Base-by-base conservation (phyloP, 1,140 invertebrate genomes). In the Eurosta solidaginis region DNA sequence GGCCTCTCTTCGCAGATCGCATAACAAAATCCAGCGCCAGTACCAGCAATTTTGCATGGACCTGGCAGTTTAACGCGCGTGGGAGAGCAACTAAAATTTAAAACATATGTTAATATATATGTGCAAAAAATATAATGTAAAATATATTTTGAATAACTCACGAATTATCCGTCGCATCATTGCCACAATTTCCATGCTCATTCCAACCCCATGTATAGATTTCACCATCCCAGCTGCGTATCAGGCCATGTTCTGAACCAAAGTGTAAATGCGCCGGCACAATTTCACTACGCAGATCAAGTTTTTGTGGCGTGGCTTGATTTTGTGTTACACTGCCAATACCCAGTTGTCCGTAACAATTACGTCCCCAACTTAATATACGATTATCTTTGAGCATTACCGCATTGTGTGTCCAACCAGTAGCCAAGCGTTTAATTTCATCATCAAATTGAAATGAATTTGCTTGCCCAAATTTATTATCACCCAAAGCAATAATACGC, bases 121-220 rank as follows among this genome's bases (percentile, higher is more conserved):
- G 9, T 47, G 25, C 22, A 50, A 2, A 4, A 50, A 49, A 40
- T 14, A 77, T n/a, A n/a, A n/a, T 20, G 5, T 20, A 33, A 63
- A 68, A 10, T 47, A 49, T 7, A n/a, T n/a, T n/a, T n/a, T n/a
- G n/a, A n/a, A n/a, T n/a, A n/a, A 77, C 78, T 84, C 82, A 86
- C 47, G 94, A 88, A 86, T 94, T 91, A 27, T 90, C 89, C 25
- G 89, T 91, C 63, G 89, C 87, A 45, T 92, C 92, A 79, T 92
- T 93, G 78, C 95, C 96, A 86, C 95, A 96, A 83, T 95, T 96
- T 27, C 94, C 93, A 89, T 97, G 96, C 81, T 97, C 96, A 89
- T 96, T 96, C 95, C 95, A 97, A 6, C 96, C 95, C 95, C 95
- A 96, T n/a, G 92, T 91, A 78, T 92, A 92, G 2, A 96, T 81